Conservation (phyloP, 2,888 invertebrate genomes). For the Patella pellucida region DNA sequence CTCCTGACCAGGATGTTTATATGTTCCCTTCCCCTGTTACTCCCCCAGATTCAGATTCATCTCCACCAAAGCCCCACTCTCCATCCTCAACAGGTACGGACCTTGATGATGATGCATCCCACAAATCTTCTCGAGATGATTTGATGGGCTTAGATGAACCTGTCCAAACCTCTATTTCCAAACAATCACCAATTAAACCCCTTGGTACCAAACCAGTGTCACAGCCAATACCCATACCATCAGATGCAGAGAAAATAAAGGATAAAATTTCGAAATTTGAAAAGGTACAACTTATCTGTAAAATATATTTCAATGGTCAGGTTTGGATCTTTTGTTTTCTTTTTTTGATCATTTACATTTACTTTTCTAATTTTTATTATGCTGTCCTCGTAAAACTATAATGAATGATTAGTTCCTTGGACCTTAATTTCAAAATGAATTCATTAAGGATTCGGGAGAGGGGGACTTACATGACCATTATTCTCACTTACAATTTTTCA, state of each 20-base stretch:
- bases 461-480: no score
- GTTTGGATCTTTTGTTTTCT: no score
- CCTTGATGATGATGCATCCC: conserved; percentile 44
- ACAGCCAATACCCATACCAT: conserved; percentile 4
- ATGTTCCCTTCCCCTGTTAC: conserved; percentile 66
- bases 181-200: background rate
- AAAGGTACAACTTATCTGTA: conserved; percentile 26
- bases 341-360: no score
- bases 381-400: no score
- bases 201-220: conserved; percentile 15
- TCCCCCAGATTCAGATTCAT: conserved; percentile 64
- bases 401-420: no score
- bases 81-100: conserved; percentile 63
- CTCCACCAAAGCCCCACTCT: conserved; percentile 67
- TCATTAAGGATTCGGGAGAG: no score
- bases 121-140: conserved; percentile 21
- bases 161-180: background rate
- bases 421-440: no score
- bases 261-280: conserved; percentile 33
- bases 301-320: no score
- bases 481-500: no score
- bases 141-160: conserved; percentile 20
- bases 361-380: no score
- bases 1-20: conserved; percentile 60
- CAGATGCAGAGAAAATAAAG: conserved; percentile 14